Conservation (phyloP, 2,888 invertebrate genomes). For the Orthosia incerta region DNA sequence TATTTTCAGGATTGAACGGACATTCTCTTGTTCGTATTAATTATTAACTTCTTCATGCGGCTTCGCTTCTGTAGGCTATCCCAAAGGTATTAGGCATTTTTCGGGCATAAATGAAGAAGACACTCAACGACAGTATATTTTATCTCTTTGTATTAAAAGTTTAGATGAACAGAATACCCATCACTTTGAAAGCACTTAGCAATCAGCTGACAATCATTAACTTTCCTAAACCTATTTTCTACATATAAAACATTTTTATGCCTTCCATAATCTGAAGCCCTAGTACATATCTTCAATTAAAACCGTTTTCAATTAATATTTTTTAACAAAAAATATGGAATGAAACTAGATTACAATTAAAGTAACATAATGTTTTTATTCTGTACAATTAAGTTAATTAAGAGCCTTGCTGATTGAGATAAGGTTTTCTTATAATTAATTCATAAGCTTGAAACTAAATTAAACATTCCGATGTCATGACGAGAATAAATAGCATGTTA, state of each 20-base stretch:
- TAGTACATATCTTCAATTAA: constrained; percentile 40
- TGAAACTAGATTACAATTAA: constrained; percentile 52
- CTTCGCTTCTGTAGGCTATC: background rate
- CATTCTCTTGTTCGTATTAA: background rate
- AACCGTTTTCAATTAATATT: constrained; percentile 45
- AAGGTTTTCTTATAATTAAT: constrained; percentile 51
- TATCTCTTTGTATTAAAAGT: background rate
- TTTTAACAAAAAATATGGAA: constrained; percentile 33
- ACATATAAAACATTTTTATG: constrained; percentile 16
- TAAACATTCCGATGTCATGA: constrained; percentile 29
- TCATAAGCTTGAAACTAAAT: constrained; percentile 36
- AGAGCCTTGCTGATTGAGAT: constrained; percentile 44
- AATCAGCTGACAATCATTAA: background rate
- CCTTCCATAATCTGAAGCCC: constrained; percentile 1
- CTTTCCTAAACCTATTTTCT: constrained; percentile 1
- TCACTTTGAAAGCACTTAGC: background rate
- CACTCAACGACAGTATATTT: background rate
- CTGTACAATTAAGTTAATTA: constrained; percentile 42
- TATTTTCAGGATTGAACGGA: background rate
- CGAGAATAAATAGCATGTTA: constrained; percentile 17
- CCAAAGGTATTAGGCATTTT: background rate
- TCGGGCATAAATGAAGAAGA: background rate
- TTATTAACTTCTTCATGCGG: background rate
- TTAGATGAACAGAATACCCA: background rate
- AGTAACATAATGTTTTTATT: constrained; percentile 46